Conservation (phyloP, 1,140 invertebrate genomes). For the Popillia japonica region DNA sequence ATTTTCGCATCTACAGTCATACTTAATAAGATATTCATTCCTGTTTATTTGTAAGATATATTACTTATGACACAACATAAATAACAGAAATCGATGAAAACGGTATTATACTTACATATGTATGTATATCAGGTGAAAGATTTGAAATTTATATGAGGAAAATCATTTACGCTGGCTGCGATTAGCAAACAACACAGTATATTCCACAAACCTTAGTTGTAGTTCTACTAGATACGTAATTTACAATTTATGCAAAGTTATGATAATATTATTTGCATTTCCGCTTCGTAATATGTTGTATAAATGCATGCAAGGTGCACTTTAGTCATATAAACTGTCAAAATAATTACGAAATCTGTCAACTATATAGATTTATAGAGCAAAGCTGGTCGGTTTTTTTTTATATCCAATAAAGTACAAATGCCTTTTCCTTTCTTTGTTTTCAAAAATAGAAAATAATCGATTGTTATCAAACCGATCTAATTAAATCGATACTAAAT, state of each 20-base stretch:
- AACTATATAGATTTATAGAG: background rate
- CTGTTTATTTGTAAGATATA: too few relatives aligned
- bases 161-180: background rate
- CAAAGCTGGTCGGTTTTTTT: background rate
- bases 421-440: conserved; percentile 3
- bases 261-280: conserved; percentile 11
- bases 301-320: conserved; percentile 14
- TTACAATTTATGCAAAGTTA: conserved; percentile 12
- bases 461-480: background rate
- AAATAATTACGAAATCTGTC: conserved; percentile 30
- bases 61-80: too few relatives aligned
- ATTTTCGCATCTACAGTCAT: too few relatives aligned
- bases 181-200: background rate
- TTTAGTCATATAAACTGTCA: conserved; percentile 7
- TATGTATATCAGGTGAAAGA: too few relatives aligned
- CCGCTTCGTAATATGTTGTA: background rate
- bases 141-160: too few relatives aligned
- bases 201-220: background rate
- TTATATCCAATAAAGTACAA: background rate
- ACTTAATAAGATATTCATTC: too few relatives aligned
- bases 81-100: too few relatives aligned
- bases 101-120: too few relatives aligned
- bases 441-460: background rate
- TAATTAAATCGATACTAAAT: conserved; percentile 31
- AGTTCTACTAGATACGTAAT: background rate